Conservation (phyloP, 2,113 vertebrate genomes). For the Eulemur rufifrons region DNA sequence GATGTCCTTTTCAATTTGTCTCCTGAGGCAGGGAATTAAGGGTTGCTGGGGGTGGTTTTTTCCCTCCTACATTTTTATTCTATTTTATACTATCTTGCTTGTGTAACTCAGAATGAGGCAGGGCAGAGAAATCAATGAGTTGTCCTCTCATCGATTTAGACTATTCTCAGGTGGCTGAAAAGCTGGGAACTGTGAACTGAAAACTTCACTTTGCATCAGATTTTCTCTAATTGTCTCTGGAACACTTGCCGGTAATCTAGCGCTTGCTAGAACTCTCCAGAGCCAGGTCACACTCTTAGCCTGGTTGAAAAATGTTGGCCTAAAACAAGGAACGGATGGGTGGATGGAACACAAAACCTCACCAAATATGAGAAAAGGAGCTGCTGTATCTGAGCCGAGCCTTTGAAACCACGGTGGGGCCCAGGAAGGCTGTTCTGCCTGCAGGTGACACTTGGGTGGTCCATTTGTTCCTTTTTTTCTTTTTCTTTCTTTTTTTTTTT, state of each 20-base stretch:
- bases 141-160: conserved; percentile 78
- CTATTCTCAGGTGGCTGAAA: conserved; percentile 78
- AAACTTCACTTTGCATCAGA: conserved; percentile 76
- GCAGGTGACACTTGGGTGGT: not conserved
- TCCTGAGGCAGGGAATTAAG: conserved; percentile 69
- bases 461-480: not conserved
- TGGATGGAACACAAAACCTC: not conserved
- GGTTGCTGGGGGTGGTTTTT: conserved; percentile 53
- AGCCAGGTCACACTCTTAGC: conserved; percentile 52
- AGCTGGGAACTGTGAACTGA: conserved; percentile 81
- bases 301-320: conserved; percentile 61
- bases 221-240: conserved; percentile 82
- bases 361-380: not conserved
- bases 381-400: not conserved
- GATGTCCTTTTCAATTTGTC: conserved; percentile 48
- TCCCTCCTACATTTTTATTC: conserved; percentile 65
- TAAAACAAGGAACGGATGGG: conserved; percentile 29
- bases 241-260: conserved; percentile 73
- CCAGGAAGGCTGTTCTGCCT: not conserved
- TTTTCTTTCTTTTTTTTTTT: not conserved
- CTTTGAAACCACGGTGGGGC: not conserved
- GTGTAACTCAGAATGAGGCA: conserved; percentile 78
- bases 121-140: conserved; percentile 81
- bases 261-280: conserved; percentile 83
- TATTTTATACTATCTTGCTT: conserved; percentile 69